These are phyloP conservation scores for Trimorus sp. DNA, from an alignment of 2,888 invertebrate genomes.

Conservation along the genomic window DNA sequence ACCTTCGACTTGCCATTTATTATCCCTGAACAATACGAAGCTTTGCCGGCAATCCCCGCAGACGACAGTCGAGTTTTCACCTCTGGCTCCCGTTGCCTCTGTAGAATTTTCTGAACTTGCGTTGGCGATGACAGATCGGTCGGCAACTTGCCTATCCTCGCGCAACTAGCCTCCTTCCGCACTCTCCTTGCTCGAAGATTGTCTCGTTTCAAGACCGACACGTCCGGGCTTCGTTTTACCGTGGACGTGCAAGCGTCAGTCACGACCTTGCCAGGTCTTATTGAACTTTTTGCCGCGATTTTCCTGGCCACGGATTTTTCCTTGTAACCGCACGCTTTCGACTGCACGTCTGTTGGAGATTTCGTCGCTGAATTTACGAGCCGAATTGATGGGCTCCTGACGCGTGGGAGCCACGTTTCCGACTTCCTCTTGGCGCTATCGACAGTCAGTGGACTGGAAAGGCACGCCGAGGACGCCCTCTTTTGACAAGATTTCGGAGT, in stretches of 20 bases:
- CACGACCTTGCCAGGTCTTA: constrained; percentile 36
- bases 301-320: constrained; percentile 57
- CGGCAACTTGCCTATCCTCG: constrained; percentile 82
- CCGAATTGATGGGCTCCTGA: constrained; percentile 15
- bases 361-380: constrained; percentile 4
- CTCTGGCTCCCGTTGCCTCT: constrained; percentile 70
- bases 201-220: constrained; percentile 54
- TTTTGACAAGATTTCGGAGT: no score
- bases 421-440: constrained; percentile 68
- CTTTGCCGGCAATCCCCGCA: constrained; percentile 78
- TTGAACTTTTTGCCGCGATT: constrained; percentile 49
- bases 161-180: constrained; percentile 71
- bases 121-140: constrained; percentile 83
- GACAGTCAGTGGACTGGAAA: constrained; percentile 53
- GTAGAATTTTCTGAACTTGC: constrained; percentile 77
- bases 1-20: constrained; percentile 72
- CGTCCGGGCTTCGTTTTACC: constrained; percentile 44
- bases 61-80: constrained; percentile 69
- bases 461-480: constrained; percentile 68
- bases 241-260: constrained; percentile 17
- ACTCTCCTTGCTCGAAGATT: constrained; percentile 65
- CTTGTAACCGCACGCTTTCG: constrained; percentile 47
- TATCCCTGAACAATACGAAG: constrained; percentile 77
- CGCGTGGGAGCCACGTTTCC: constrained; percentile 64
- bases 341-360: constrained; percentile 31